These are phyloP conservation scores for Rhabdornis inornatus DNA, from an alignment of 2,113 vertebrate genomes.

Conservation along the genomic window DNA sequence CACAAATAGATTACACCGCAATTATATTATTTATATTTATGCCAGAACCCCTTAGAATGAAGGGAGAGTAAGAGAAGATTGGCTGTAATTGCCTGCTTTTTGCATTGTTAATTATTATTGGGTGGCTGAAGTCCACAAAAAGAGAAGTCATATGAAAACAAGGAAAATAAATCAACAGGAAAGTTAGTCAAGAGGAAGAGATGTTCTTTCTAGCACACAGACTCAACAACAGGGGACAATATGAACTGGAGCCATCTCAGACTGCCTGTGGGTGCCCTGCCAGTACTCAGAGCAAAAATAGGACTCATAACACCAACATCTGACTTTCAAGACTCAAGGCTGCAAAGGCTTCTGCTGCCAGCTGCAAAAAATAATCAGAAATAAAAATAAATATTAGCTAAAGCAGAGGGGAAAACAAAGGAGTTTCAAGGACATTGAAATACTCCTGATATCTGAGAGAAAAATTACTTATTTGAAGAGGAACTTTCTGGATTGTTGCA, in stretches of 20 bases:
- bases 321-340: conserved; percentile 12
- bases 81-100: not conserved
- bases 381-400: not conserved
- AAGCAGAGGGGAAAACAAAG: not conserved
- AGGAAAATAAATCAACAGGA: not conserved
- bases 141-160: not conserved
- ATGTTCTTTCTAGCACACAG: not conserved
- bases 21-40: not conserved
- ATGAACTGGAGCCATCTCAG: not conserved
- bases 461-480: not conserved
- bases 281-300: conserved; percentile 18
- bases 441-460: not conserved
- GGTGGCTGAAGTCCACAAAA: not conserved
- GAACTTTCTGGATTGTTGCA: not conserved
- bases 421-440: conserved; percentile 1
- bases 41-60: not conserved
- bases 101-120: not conserved
- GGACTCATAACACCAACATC: not conserved
- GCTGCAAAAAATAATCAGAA: not conserved
- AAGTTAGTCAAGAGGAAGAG: not conserved
- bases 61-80: not conserved
- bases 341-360: not conserved
- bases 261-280: not conserved
- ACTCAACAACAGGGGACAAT: not conserved
- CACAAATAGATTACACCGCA: not conserved